phyloP scores from a whole-genome alignment of 2,113 vertebrate species.

The Poicephalus gulielmi region DNA sequence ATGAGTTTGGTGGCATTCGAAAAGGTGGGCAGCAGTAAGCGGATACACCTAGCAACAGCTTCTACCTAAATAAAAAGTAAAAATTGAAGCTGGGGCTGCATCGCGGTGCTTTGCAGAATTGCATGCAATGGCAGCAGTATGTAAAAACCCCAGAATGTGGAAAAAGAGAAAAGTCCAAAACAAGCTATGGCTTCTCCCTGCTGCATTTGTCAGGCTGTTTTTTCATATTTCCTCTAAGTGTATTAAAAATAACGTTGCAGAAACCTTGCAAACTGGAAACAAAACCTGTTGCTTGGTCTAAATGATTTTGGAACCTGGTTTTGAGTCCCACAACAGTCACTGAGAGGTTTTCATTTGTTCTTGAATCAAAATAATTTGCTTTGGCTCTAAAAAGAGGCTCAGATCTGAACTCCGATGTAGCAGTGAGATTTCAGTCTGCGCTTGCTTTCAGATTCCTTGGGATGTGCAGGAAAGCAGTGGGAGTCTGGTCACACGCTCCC shows the following conservation, averaged over 20 bases:
- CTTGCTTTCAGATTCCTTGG: not conserved
- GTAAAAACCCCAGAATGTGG: not conserved
- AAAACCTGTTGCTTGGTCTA: not conserved
- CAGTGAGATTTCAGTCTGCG: not conserved
- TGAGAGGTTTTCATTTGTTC: not conserved
- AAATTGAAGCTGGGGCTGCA: not conserved
- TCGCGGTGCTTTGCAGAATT: not conserved
- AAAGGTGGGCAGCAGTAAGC: not conserved
- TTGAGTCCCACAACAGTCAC: not conserved
- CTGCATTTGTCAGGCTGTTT: not conserved
- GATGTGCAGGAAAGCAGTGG: not conserved
- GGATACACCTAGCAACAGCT: not conserved
- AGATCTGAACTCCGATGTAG: not conserved
- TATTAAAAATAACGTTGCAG: not conserved
- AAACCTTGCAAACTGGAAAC: not conserved
- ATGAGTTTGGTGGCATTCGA: rapidly evolving
- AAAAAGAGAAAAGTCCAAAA: not conserved
- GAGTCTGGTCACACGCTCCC: not conserved
- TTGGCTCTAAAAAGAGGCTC: not conserved
- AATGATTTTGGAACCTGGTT: not conserved
- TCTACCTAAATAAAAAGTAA: not conserved
- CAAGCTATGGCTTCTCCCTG: not conserved
- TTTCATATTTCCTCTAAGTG: not conserved
- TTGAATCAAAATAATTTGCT: not conserved
- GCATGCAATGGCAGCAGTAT: not conserved